Evolutionary conservation across 2,797 vertebrate genomes (phyloP).

Genomic region (Hydrophis major): DNA sequence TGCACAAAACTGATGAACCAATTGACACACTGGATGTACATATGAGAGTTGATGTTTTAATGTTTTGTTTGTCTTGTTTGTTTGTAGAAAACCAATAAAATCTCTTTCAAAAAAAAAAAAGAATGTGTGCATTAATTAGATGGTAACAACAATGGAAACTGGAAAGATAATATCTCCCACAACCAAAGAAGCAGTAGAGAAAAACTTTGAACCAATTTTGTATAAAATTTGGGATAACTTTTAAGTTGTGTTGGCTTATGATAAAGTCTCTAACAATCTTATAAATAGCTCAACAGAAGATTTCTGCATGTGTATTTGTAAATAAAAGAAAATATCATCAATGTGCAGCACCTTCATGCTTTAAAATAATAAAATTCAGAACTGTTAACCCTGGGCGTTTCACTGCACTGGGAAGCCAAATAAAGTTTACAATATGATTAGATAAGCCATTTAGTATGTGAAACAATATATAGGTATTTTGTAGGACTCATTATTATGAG

Average conservation of each 20-base stretch:
- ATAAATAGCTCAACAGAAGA: background rate
- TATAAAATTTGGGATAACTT: background rate
- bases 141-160: background rate
- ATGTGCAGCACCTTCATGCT: background rate
- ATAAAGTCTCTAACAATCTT: background rate
- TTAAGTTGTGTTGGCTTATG: background rate
- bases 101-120: too few relatives aligned
- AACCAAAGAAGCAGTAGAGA: background rate
- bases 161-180: background rate
- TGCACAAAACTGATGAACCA: too few relatives aligned
- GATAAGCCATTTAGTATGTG: background rate
- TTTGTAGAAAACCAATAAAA: too few relatives aligned
- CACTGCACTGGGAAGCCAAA: background rate
- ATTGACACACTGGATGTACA: too few relatives aligned
- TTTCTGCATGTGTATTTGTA: background rate
- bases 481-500: background rate
- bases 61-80: too few relatives aligned
- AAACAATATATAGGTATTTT: background rate
- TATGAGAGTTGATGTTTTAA: too few relatives aligned
- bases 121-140: background rate
- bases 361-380: background rate
- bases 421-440: slow-evolving; percentile 5
- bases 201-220: background rate
- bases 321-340: background rate
- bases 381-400: background rate